Evolutionary conservation across 1,140 invertebrate genomes (phyloP).

Genomic region (Conopomorpha cramerella): DNA sequence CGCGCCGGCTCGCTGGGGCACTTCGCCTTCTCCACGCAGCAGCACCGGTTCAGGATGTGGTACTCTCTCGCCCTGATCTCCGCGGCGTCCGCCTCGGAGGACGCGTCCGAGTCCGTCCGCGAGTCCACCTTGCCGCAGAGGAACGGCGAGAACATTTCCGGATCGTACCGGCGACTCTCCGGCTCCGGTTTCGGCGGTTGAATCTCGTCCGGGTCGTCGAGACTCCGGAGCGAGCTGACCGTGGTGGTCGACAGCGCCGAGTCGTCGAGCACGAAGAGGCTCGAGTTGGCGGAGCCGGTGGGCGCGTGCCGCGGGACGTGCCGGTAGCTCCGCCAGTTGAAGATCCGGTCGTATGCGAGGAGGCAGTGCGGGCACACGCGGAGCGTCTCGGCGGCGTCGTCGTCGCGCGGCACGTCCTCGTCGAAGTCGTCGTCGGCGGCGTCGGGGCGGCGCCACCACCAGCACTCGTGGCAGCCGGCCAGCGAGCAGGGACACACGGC

Average conservation of each 20-base stretch:
- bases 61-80: conserved; percentile 19
- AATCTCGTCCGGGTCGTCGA: conserved; percentile 63
- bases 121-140: conserved; percentile 20
- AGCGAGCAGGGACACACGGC: conserved; percentile 46
- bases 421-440: conserved; percentile 1
- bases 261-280: conserved; percentile 63
- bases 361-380: conserved; percentile 27
- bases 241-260: conserved; percentile 52
- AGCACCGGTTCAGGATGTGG: conserved; percentile 29
- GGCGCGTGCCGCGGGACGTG: too few species aligned
- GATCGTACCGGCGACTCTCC: neutral
- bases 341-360: conserved; percentile 25
- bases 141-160: conserved; percentile 19
- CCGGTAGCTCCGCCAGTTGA: conserved; percentile 13
- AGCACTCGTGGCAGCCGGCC: conserved; percentile 45
- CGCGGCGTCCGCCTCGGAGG: conserved; percentile 3
- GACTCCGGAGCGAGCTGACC: conserved; percentile 61
- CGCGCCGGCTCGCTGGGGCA: too few species aligned
- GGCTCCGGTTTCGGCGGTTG: conserved; percentile 2
- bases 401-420: conserved; percentile 2
- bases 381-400: conserved; percentile 8
- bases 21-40: conserved; percentile 25
- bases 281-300: conserved; percentile 62
- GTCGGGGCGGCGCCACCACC: conserved; percentile 28
- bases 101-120: conserved; percentile 3